A percentile compares a stretch with the other conserved stretches of the same genome.
phyloP scores from a whole-genome alignment of 2,113 vertebrate genomes.

The Lycocorax pyrrhopterus region DNA sequence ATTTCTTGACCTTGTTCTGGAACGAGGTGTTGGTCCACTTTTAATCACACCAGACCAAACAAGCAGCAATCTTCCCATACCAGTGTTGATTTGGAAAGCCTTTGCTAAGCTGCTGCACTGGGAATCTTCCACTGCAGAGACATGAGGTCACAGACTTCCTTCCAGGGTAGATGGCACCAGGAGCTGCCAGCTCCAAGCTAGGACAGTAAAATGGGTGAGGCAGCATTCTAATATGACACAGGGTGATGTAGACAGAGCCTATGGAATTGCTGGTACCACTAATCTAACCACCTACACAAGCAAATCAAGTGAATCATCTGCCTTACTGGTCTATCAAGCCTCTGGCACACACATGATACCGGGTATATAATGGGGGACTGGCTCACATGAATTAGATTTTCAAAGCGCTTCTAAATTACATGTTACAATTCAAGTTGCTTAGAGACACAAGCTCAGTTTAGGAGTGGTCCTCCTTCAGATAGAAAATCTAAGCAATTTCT shows the following conservation, averaged over 20 bases:
- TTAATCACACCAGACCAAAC: conserved; percentile 12
- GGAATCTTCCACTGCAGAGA: background rate
- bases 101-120: background rate
- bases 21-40: conserved; percentile 25
- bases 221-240: background rate
- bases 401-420: background rate
- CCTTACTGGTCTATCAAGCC: background rate
- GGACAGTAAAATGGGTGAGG: conserved; percentile 2
- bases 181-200: background rate
- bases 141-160: conserved; percentile 31
- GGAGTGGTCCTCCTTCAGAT: background rate
- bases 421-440: background rate
- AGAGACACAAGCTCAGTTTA: background rate
- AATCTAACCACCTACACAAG: conserved; percentile 25
- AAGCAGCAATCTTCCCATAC: conserved; percentile 19
- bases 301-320: conserved; percentile 41
- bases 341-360: background rate
- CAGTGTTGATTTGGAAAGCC: background rate
- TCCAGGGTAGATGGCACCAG: background rate
- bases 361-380: background rate
- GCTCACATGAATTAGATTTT: background rate
- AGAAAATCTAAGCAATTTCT: background rate
- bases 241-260: background rate
- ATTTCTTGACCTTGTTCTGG: conserved; percentile 44
- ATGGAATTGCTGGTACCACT: background rate